Percentiles rank a stretch among this genome's conserved stretches.
phyloP scores from a whole-genome alignment of 1,140 invertebrate species.

The Pinna nobilis region DNA sequence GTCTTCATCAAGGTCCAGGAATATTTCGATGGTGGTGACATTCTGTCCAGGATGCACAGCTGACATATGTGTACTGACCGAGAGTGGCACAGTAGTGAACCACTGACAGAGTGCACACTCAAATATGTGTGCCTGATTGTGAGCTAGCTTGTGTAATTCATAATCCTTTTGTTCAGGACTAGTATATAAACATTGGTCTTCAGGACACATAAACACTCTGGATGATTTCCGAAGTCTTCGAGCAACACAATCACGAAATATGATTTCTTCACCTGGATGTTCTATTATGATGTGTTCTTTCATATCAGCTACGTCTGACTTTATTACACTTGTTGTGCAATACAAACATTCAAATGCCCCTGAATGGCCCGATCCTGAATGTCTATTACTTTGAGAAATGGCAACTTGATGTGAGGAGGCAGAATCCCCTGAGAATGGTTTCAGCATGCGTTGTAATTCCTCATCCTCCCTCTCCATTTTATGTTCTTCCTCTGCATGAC shows the following conservation, averaged over 20 bases:
- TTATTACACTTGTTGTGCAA: constrained; percentile 29
- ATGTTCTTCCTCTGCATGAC: constrained; percentile 48
- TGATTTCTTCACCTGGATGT: constrained; percentile 44
- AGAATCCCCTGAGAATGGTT: constrained; percentile 8
- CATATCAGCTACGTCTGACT: constrained; percentile 25
- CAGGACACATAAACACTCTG: constrained; percentile 47
- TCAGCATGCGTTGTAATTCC: constrained; percentile 27
- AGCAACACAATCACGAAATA: constrained; percentile 44
- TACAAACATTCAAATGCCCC: constrained; percentile 47
- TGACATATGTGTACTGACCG: constrained; percentile 31
- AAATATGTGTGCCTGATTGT: constrained; percentile 47
- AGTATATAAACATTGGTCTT: constrained; percentile 30
- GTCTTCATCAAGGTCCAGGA: constrained; percentile 38
- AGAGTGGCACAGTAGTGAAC: constrained; percentile 38
- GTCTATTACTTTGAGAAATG: not conserved
- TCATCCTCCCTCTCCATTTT: constrained; percentile 10
- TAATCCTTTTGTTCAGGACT: constrained; percentile 45
- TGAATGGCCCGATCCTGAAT: not conserved
- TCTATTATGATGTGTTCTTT: constrained; percentile 39
- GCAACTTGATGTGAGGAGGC: constrained; percentile 4
- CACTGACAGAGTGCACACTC: constrained; percentile 54
- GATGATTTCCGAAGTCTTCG: constrained; percentile 39
- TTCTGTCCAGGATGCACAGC: constrained; percentile 33
- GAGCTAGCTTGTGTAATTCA: constrained; percentile 45
- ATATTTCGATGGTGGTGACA: constrained; percentile 43